Evolutionary conservation across 1,140 invertebrate genomes (phyloP).

Genomic region (Atta colombica): DNA sequence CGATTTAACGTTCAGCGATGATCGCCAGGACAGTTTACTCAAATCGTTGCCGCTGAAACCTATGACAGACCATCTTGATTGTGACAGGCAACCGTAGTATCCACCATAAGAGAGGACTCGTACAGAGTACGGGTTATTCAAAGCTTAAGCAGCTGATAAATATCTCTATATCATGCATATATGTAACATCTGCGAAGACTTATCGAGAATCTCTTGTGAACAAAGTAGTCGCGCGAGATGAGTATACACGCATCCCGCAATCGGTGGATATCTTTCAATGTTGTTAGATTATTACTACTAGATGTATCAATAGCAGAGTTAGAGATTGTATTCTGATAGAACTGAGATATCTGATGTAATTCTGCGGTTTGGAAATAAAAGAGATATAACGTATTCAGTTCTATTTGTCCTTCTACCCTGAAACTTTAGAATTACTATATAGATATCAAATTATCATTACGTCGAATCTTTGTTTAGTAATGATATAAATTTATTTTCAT

Average conservation of each 20-base stretch:
- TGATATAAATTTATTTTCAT: too few relatives aligned
- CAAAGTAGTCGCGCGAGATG: conserved; percentile 43
- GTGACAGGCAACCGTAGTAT: conserved; percentile 49
- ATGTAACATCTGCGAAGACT: conserved; percentile 46
- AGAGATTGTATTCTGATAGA: conserved; percentile 19
- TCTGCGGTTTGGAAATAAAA: conserved; percentile 26
- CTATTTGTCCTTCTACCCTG: conserved; percentile 14
- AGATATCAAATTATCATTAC: background rate
- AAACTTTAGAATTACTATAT: background rate
- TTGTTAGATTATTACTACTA: conserved; percentile 35
- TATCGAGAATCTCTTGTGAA: conserved; percentile 51
- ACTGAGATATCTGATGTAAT: conserved; percentile 27
- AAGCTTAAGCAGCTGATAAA: conserved; percentile 53
- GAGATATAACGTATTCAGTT: background rate
- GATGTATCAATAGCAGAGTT: conserved; percentile 40
- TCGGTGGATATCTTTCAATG: conserved; percentile 25
- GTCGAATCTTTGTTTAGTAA: background rate
- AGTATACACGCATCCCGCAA: conserved; percentile 12
- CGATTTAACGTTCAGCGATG: conserved; percentile 51
- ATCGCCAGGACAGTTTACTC: conserved; percentile 50
- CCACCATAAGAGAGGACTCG: conserved; percentile 15
- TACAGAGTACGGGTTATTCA: conserved; percentile 4
- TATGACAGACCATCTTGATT: conserved; percentile 41
- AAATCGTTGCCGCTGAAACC: conserved; percentile 42
- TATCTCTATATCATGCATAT: conserved; percentile 33